Evolutionary conservation across 2,113 vertebrate genomes (phyloP), one percentile per base, ranked within the genome.

Genomic region (Noctilio leporinus): DNA sequence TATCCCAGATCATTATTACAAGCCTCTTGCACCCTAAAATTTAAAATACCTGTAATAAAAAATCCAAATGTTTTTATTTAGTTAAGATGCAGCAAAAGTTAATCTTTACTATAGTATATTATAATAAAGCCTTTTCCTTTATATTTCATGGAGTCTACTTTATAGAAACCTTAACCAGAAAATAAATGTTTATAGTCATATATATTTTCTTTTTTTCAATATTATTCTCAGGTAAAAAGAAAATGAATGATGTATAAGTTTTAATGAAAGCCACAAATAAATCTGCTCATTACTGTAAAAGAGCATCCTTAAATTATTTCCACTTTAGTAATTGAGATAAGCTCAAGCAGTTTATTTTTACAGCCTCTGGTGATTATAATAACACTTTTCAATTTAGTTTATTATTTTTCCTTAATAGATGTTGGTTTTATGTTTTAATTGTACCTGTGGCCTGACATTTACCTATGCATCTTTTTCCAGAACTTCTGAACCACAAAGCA

Each of bases 1-100:
- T 93, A 96, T 85, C 43, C 95, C 59, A 7, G 59, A 70, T 89
- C 59, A n/a, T 86, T 65, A 80, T 70, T 96, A 96, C 28, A 96
- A 96, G 78, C 0, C 15, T 67, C 49, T 9, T 77, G 9, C 69
- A 78, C n/a, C 22, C 78, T 81, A 64, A 7, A 84, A 40, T 91
- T 97, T 88, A 87, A 96, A 91, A 81, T 14, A 24, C 0, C 57
- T 4, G 24, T 59, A 10, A 10, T 93, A 95, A 47, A 89, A 97
- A 96, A 96, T 2, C 0, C 75, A 43, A 89, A 15, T 17, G 0
- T 1, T 81, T 96, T 87, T 93, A n/a, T 73, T 64, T 51, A 96
- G 88, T 45, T 38, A 40, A 93, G n/a, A 49, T 16, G n/a, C 65
- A 81, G 26, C 15, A 57, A 91, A 85, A 72, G 22, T 35, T 75